A percentile compares a stretch with the other conserved stretches of the same genome.
phyloP scores from a whole-genome alignment of 1,140 invertebrate genomes.

The Pseudomyrmex cubaensis region DNA sequence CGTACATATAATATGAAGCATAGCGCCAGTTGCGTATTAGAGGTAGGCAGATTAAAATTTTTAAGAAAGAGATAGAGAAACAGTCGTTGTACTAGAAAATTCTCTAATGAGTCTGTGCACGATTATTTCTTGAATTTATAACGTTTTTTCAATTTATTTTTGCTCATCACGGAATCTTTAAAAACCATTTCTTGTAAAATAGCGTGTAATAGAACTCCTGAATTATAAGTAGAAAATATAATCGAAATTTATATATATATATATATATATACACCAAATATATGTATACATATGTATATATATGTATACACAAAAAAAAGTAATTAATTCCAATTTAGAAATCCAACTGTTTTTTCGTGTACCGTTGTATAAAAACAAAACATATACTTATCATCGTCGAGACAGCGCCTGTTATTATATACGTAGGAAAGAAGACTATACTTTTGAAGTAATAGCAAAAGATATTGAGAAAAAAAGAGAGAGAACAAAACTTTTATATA shows the following conservation, averaged over 20 bases:
- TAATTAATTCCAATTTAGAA: background rate
- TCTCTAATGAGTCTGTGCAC: background rate
- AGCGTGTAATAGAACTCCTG: too few species aligned
- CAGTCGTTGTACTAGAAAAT: conserved; percentile 20
- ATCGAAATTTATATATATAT: background rate
- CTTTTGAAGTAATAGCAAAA: conserved; percentile 26
- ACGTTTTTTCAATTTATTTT: too few species aligned
- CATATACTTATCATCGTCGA: conserved; percentile 9
- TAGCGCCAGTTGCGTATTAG: conserved; percentile 10
- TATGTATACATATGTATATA: too few species aligned
- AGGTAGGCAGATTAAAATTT: conserved; percentile 21
- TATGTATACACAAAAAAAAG: too few species aligned
- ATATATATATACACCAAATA: background rate
- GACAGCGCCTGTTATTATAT: background rate
- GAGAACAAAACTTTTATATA: conserved; percentile 62
- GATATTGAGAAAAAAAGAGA: conserved; percentile 7
- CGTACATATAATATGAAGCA: background rate
- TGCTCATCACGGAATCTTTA: too few species aligned
- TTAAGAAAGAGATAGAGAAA: background rate
- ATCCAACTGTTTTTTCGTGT: conserved; percentile 2
- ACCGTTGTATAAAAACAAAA: conserved; percentile 3
- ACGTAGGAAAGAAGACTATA: conserved; percentile 5
- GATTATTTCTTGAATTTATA: too few species aligned
- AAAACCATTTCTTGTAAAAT: too few species aligned
- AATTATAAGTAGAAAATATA: too few species aligned